Evolutionary conservation across 2,888 invertebrate genomes (phyloP).

Genomic region (Dicranocentrus wangi): DNA sequence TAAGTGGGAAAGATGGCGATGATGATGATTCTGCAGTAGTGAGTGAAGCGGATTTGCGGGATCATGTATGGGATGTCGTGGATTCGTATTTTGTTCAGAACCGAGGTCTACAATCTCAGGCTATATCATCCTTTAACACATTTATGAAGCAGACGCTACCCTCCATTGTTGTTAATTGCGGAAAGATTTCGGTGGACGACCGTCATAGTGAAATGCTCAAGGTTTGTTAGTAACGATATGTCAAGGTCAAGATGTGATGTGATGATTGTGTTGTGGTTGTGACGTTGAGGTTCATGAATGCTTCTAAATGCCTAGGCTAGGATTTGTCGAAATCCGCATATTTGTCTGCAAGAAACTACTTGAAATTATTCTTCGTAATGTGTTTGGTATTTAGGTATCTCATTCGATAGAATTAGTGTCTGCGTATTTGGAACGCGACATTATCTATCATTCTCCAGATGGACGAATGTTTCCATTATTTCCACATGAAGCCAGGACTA

Average conservation of each 20-base stretch:
- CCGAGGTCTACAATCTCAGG: constrained; percentile 31
- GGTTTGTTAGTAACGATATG: constrained; percentile 9
- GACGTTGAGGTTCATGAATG: too few relatives aligned
- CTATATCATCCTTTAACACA: constrained; percentile 38
- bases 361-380: background rate
- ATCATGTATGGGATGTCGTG: constrained; percentile 30
- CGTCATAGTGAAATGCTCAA: constrained; percentile 2
- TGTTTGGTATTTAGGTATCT: constrained; percentile 13
- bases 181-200: constrained; percentile 16
- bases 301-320: too few relatives aligned
- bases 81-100: constrained; percentile 30
- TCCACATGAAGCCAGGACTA: constrained; percentile 79
- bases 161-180: constrained; percentile 30
- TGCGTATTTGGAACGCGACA: background rate
- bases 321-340: background rate
- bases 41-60: background rate
- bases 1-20: background rate
- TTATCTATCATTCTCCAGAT: constrained; percentile 14
- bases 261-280: too few relatives aligned
- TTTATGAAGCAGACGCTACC: constrained; percentile 48
- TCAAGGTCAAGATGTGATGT: too few relatives aligned
- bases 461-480: constrained; percentile 75
- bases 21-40: background rate
- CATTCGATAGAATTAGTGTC: constrained; percentile 16
- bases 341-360: background rate